Percentiles rank a stretch among this genome's conserved stretches.
Conservation (phyloP, 2,797 vertebrate genomes). For the Enteromius fasciolatus region DNA sequence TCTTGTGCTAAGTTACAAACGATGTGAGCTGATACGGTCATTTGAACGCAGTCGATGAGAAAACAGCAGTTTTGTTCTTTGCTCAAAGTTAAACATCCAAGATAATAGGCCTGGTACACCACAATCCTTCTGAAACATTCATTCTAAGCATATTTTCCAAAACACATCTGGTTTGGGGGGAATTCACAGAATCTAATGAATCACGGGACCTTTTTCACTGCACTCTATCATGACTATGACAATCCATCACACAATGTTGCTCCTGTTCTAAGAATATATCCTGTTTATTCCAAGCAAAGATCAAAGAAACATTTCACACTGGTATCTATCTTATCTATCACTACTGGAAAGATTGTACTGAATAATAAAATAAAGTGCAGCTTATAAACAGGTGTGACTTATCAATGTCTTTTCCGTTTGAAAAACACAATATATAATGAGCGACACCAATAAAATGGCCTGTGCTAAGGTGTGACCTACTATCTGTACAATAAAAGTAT, state of each 20-base stretch:
- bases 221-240: not conserved
- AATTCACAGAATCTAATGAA: constrained; percentile 3
- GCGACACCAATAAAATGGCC: not conserved
- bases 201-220: not conserved
- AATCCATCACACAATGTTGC: not conserved
- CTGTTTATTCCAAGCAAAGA: not conserved
- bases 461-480: not conserved
- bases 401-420: not conserved
- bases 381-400: not conserved
- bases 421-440: not conserved
- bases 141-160: constrained; percentile 1
- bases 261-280: not conserved
- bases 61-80: constrained; percentile 5
- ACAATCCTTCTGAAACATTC: not conserved
- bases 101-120: not conserved
- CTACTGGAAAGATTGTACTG: not conserved
- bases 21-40: not conserved
- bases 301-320: not conserved
- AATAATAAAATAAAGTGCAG: not conserved
- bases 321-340: not conserved
- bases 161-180: not conserved
- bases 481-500: not conserved
- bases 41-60: not conserved
- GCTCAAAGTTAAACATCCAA: not conserved
- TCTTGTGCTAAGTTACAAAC: not conserved